These are phyloP conservation scores for Thereva unica DNA, from an alignment of 2,888 invertebrate genomes.

Conservation along the genomic window DNA sequence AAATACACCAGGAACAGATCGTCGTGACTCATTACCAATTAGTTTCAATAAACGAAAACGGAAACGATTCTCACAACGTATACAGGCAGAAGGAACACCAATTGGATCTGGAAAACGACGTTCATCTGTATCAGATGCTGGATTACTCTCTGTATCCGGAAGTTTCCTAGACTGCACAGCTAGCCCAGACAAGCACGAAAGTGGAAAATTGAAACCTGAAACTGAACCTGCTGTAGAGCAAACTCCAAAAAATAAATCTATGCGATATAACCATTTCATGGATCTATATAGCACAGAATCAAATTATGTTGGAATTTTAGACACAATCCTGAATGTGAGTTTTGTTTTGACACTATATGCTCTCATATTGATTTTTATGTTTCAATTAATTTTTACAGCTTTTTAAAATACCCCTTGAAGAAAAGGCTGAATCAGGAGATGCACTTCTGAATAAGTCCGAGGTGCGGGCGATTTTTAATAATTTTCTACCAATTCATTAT, in stretches of 20 bases:
- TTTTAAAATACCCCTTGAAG: constrained; percentile 91
- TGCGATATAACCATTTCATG: constrained; percentile 62
- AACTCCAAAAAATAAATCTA: constrained; percentile 55
- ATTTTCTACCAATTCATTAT: constrained; percentile 92
- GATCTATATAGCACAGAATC: constrained; percentile 96
- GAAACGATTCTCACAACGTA: constrained; percentile 68
- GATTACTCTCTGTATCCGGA: constrained; percentile 80
- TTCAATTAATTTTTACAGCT: constrained; percentile 63
- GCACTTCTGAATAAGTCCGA: constrained; percentile 87
- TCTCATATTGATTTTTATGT: constrained; percentile 1
- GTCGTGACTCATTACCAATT: constrained; percentile 63
- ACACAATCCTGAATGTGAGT: constrained; percentile 87
- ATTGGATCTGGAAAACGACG: constrained; percentile 68
- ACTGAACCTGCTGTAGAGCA: constrained; percentile 48
- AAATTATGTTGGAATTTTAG: constrained; percentile 94
- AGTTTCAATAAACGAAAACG: constrained; percentile 72
- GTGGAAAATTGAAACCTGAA: constrained; percentile 50
- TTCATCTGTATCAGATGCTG: constrained; percentile 85
- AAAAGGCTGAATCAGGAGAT: constrained; percentile 75
- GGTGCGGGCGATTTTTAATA: constrained; percentile 93
- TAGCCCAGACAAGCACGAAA: constrained; percentile 70
- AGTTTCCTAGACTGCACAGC: constrained; percentile 88
- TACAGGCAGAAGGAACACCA: constrained; percentile 56
- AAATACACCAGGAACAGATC: constrained; percentile 59
- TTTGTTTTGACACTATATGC: not conserved